Base-by-base conservation (phyloP, 2,888 invertebrate genomes). In the Heliconius aoede region DNA sequence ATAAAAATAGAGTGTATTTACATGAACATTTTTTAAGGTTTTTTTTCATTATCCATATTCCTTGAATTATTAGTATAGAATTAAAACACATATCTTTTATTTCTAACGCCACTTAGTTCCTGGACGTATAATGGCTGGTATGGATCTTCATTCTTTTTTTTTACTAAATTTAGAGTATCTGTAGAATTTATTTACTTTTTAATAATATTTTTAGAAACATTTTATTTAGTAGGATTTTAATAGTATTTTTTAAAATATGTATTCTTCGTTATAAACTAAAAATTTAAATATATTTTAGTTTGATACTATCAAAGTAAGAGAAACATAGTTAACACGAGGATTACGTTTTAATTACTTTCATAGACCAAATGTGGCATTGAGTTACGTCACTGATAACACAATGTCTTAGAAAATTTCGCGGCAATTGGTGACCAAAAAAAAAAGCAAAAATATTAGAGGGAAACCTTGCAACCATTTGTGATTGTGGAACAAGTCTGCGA, bases 121-220 rank as follows among this genome's bases (percentile, higher is more conserved):
- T 82, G 93, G 93, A 89, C 91, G 93, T 81, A 85, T 88, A 69
- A 91, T 92, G 86, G 85, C 92, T 86, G 93, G 93, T 93, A 93
- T 90, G 83, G 74, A 72, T 72, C 28, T 77, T 72, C 26, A 60
- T 60, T 74, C 65, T n/a, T 64, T 60, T 32, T 46, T 21, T 2
- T 18, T 46, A 8, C 1, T 72, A 40, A 26, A 3, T 61, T 40
- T 18, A 1, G 4, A 40, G 11, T 40, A 21, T 40, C 1, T 69
- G 8, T 55, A 51, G 7, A 40, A 5, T 24, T 7, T 46, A 9
- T 28, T 65, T 15, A 15, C 2, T 55, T 55, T 65, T 65, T 21
- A 7, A 21, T 21, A 18, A 21, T 2, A 36, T 24, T 36, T 36
- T 36, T 11, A 60, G 36, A 60, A 36, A 18, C 3, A 60, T 13